These are phyloP conservation scores for Whitmania pigra DNA, from an alignment of 1,140 invertebrate species.

Conservation along the genomic window DNA sequence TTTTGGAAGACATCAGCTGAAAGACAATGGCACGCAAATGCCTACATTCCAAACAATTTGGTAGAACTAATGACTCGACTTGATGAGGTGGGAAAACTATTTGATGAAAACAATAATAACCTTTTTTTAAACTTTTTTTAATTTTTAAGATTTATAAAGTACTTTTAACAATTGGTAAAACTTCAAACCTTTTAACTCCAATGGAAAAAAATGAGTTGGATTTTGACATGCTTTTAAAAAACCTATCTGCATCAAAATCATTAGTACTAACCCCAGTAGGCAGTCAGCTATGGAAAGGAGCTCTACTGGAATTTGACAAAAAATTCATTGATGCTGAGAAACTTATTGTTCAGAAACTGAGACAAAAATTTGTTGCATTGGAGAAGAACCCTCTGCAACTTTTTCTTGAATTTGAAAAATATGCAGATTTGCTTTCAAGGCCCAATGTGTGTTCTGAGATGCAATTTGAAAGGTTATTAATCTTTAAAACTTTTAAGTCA, in stretches of 20 bases:
- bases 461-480: constrained; percentile 5
- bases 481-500: background rate
- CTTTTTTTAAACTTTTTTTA: background rate
- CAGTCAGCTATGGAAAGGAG: background rate
- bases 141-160: background rate
- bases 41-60: background rate
- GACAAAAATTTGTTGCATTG: background rate
- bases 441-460: constrained; percentile 1
- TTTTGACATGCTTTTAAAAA: background rate
- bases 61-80: no score
- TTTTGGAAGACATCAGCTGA: background rate
- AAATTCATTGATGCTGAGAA: background rate
- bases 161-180: background rate
- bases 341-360: constrained; percentile 5
- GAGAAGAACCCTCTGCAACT: constrained; percentile 3
- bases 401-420: background rate
- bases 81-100: background rate
- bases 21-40: background rate
- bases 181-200: background rate
- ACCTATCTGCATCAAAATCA: background rate
- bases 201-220: background rate
- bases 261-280: background rate
- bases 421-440: constrained; percentile 3
- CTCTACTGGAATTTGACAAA: background rate
- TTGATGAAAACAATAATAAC: background rate